These are phyloP conservation scores for Phacellophora camtschatica DNA, from an alignment of 30 jellyfish, hydroid and myxozoan genomes.

Conservation along the genomic window DNA sequence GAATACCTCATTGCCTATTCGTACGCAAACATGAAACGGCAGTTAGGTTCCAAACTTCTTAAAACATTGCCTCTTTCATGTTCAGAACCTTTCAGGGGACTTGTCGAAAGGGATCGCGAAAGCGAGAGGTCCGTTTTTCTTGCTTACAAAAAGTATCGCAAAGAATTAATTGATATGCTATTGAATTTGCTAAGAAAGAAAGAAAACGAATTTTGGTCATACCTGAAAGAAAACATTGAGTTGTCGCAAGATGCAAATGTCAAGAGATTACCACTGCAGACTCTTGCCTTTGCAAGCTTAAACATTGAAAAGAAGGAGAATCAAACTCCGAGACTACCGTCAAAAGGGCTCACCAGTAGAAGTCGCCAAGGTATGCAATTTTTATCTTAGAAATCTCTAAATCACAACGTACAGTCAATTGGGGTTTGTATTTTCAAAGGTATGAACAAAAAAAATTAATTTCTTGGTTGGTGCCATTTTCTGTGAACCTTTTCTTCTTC, in stretches of 20 bases:
- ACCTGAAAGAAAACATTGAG: slow-evolving; percentile 12
- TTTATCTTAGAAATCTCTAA: no score
- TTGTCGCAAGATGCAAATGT: slow-evolving; percentile 34
- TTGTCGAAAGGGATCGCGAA: slow-evolving; percentile 68
- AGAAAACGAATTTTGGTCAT: slow-evolving; percentile 47
- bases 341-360: not conserved
- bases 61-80: slow-evolving; percentile 76
- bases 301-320: not conserved
- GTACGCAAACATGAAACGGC: slow-evolving; percentile 68
- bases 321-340: not conserved
- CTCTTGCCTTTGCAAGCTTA: slow-evolving; percentile 26
- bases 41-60: slow-evolving; percentile 28
- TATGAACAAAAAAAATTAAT: no score
- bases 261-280: slow-evolving; percentile 58
- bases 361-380: no score
- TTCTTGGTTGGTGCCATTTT: no score
- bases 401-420: no score
- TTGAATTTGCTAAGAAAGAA: slow-evolving; percentile 47
- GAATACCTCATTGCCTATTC: slow-evolving; percentile 76
- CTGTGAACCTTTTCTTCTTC: no score
- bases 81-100: slow-evolving; percentile 74
- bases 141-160: slow-evolving; percentile 51
- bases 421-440: no score
- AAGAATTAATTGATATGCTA: slow-evolving; percentile 46
- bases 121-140: slow-evolving; percentile 51